Base-by-base conservation (phyloP, 1,140 invertebrate genomes). In the Copidosoma floridanum region DNA sequence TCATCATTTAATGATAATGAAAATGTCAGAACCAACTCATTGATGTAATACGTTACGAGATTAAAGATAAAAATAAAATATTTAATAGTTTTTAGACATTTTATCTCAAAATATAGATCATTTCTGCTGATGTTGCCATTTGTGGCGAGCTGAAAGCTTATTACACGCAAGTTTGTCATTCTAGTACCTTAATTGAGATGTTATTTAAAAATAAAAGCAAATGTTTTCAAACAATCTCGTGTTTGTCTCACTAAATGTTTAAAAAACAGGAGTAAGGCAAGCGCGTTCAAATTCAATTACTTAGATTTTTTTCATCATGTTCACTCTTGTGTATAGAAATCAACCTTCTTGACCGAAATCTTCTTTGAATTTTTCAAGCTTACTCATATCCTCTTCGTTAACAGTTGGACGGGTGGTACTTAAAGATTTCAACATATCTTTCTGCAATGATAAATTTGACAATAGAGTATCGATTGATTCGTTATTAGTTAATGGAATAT, bases 271-370 rank as follows among this genome's bases (percentile, higher is more conserved):
- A 71, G 68, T 69, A 74, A 75, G 72, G 71, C 72, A 73, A 75
- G 71, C 69, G 61, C 62, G 47, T 62, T 68, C 53, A 65, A 73
- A 60, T 65, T 62, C 62, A 61, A 63, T 66, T 62, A 56, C 57
- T 40, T 37, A 54, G 48, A 58, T 59, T 50, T 52, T 29, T 44
- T 38, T 61, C 43, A 43, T 59, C 48, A 63, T 48, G 50, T 65
- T 55, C 60, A 62, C 38, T 57, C 47, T 35, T 35, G 21, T 29
- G 18, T 29, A 1, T 2, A 61, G 16, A 44, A 40, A 5, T 84
- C 89, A 98, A 76, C 96, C 97, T 82, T 99, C 97, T 82, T 98
- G 95, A 23, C 98, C 98, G 82, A 99, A 99, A 82, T 99, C 97
- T 76, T 94, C 88, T 78, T 92, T 98, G 79, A 99, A 99, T 75